Percentiles rank a stretch among this genome's conserved stretches.
phyloP scores from a whole-genome alignment of 2,797 vertebrate genomes.

The Danio jaintianensis region DNA sequence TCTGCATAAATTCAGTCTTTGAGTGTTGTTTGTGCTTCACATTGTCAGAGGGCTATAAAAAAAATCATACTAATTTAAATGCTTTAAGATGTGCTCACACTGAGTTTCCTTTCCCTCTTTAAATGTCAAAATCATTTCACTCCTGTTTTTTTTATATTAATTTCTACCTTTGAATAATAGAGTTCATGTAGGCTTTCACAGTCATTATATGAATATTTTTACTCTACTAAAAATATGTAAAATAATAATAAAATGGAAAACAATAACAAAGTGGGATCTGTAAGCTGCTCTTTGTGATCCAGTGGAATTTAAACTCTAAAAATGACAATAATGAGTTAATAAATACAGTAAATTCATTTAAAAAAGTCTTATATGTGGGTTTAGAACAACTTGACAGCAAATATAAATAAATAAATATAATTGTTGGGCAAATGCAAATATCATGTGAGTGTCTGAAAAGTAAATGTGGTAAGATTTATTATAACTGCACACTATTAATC shows the following conservation, averaged over 20 bases:
- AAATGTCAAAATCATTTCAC: conserved; percentile 26
- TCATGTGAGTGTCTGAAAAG: background rate
- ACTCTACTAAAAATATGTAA: background rate
- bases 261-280: background rate
- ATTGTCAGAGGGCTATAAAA: conserved; percentile 25
- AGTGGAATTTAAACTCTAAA: background rate
- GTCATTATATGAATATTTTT: background rate
- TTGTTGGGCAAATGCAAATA: background rate
- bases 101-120: conserved; percentile 9
- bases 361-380: background rate
- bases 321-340: background rate
- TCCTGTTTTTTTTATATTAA: conserved; percentile 18
- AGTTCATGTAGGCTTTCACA: too few relatives aligned
- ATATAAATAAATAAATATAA: too few relatives aligned
- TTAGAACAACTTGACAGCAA: background rate
- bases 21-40: conserved; percentile 27
- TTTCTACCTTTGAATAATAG: background rate
- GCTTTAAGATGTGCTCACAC: background rate
- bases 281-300: background rate
- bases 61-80: conserved; percentile 12
- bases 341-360: too few relatives aligned
- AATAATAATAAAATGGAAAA: background rate
- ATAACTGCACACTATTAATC: too few relatives aligned
- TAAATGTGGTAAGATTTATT: too few relatives aligned
- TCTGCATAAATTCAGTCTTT: conserved; percentile 3